Evolutionary conservation across 2,797 vertebrate genomes (phyloP), one percentile per base, ranked within the genome.

Genomic region (Cirrhinus molitorella): DNA sequence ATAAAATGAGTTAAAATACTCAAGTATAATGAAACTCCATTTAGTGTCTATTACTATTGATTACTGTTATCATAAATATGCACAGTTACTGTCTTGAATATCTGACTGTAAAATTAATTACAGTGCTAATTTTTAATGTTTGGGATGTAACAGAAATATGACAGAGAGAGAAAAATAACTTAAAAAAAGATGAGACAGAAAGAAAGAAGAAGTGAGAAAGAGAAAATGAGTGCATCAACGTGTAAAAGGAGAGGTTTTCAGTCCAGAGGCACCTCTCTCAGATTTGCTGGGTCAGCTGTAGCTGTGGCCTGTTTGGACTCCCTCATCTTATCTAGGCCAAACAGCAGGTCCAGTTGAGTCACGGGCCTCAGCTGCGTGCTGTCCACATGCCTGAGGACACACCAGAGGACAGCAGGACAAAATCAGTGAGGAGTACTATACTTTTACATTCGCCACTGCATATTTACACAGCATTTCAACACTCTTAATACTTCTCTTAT

Each of bases 311-410:
- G 90, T 87, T 94, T 95, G 5, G 95, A 94, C 55, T 95, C 95
- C 75, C 88, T 94, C 96, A 96, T 95, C 90, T 96, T 96, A 84
- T 96, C 95, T 79, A 96, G 89, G 72, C 95, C 95, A 5, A 96
- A 94, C 77, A 95, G 91, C 57, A 96, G 92, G 88, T 96, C 96
- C 73, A 96, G 90, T 88, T 96, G 95, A 17, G 95, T 95, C 43
- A 96, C 91, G 0, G 95, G 94, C 49, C 95, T 90, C 77, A 96
- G 85, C 2, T 89, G 88, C 28, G 93, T 92, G 88, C 95, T 91
- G 13, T 92, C 91, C 77, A 92, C 68, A 2, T 90, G 87, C 70
- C 55, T 79, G 83, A 53, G 53, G 77, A 79, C 40, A 80, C 68
- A 75, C 40, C 47, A 65, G 25, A 78, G 78, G 49, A 81, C 73